Percentiles rank a stretch among this genome's conserved stretches.
These are phyloP conservation scores for Panagrolaimus sp. DNA, from an alignment of 1,140 invertebrate genomes.

Conservation along the genomic window DNA sequence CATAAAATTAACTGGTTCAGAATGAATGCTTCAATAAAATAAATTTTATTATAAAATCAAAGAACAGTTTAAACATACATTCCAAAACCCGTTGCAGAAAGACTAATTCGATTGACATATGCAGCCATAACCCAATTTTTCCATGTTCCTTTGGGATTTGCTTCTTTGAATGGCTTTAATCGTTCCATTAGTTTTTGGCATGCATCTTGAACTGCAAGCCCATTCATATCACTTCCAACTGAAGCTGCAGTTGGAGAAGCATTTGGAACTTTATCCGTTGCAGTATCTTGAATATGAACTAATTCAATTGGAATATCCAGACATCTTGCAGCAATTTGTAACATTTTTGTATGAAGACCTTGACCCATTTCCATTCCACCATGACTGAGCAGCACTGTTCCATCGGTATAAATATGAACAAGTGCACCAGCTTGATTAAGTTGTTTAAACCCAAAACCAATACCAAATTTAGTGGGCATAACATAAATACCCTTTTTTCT, in stretches of 20 bases:
- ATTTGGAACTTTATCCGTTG: slow-evolving; percentile 88
- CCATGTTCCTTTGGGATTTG: slow-evolving; percentile 75
- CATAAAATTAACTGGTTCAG: slow-evolving; percentile 45
- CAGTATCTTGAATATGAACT: slow-evolving; percentile 80
- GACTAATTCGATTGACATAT: slow-evolving; percentile 72
- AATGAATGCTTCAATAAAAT: slow-evolving; percentile 46
- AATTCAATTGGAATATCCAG: slow-evolving; percentile 70
- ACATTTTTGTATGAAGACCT: slow-evolving; percentile 88
- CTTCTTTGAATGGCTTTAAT: slow-evolving; percentile 71
- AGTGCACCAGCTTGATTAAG: slow-evolving; percentile 83
- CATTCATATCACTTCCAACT: slow-evolving; percentile 82
- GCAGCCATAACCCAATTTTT: slow-evolving; percentile 76
- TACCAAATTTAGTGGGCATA: slow-evolving; percentile 83
- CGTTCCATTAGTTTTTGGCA: slow-evolving; percentile 73
- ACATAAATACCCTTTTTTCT: slow-evolving; percentile 78
- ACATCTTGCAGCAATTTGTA: slow-evolving; percentile 69
- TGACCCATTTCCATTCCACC: slow-evolving; percentile 93
- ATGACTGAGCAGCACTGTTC: slow-evolving; percentile 81
- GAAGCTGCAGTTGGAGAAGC: slow-evolving; percentile 85
- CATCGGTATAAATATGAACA: slow-evolving; percentile 81
- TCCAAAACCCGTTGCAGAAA: slow-evolving; percentile 67
- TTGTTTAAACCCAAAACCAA: slow-evolving; percentile 73
- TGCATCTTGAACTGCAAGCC: slow-evolving; percentile 83
- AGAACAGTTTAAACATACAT: slow-evolving; percentile 24
- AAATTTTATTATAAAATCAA: slow-evolving; percentile 4